phyloP scores from a whole-genome alignment of 2,797 vertebrate species.

The Cossypha heuglini region DNA sequence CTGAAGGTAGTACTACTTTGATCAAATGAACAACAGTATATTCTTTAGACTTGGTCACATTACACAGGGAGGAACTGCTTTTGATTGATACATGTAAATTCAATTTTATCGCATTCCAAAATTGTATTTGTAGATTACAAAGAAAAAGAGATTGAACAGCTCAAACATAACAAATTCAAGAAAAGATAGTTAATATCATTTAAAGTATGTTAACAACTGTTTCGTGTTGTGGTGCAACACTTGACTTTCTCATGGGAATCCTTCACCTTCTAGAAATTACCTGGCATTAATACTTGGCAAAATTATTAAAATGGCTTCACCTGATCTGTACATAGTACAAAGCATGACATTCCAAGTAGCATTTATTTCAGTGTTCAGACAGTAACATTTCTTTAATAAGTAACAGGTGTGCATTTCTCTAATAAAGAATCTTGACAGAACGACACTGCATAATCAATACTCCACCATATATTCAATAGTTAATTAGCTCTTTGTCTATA shows the following conservation, averaged over 20 bases:
- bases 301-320: background rate
- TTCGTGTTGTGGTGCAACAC: background rate
- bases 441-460: background rate
- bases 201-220: background rate
- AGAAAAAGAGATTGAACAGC: background rate
- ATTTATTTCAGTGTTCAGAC: background rate
- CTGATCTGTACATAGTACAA: background rate
- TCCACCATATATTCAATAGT: background rate
- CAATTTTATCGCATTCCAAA: background rate
- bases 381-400: background rate
- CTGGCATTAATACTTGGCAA: background rate
- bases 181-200: background rate
- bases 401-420: background rate
- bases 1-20: background rate
- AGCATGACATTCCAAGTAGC: background rate
- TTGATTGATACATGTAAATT: background rate
- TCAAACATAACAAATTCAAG: background rate
- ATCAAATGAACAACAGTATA: constrained; percentile 7
- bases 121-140: background rate
- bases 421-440: background rate
- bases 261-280: background rate
- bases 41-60: background rate
- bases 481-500: background rate
- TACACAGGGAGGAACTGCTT: background rate
- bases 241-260: background rate